These are phyloP conservation scores for Hylyphantes graminicola DNA, from an alignment of 1,140 invertebrate species.

Conservation along the genomic window DNA sequence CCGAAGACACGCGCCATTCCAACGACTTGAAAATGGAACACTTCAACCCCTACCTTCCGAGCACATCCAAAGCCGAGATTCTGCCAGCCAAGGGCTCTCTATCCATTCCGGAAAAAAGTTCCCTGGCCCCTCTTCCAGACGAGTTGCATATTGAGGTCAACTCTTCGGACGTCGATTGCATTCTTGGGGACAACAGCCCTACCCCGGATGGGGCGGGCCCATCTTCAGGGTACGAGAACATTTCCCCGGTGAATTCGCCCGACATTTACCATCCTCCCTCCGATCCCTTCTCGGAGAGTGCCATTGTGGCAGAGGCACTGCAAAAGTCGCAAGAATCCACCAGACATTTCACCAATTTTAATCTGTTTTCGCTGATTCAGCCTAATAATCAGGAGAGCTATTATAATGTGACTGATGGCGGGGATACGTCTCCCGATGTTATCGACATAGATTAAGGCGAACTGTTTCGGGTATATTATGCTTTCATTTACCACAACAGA, in stretches of 20 bases:
- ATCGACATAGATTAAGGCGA: constrained; percentile 17
- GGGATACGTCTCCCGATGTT: constrained; percentile 20
- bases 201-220: background rate
- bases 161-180: constrained; percentile 2
- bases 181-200: background rate
- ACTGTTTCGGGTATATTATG: background rate
- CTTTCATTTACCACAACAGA: background rate
- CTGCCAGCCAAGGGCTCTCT: background rate
- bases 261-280: background rate
- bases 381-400: background rate
- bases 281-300: background rate
- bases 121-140: constrained; percentile 6
- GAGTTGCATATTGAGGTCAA: constrained; percentile 1
- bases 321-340: background rate
- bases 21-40: background rate
- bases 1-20: background rate
- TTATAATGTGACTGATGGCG: background rate
- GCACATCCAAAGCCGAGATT: constrained; percentile 17
- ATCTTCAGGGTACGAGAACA: background rate
- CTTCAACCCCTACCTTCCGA: background rate
- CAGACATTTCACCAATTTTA: background rate
- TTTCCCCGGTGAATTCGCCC: background rate
- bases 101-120: constrained; percentile 6
- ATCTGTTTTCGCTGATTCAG: constrained; percentile 29
- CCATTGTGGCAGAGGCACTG: background rate